A percentile compares a stretch with the other conserved stretches of the same genome.
These are phyloP conservation scores for Endomychus coccineus DNA, from an alignment of 2,888 invertebrate genomes.

Conservation along the genomic window DNA sequence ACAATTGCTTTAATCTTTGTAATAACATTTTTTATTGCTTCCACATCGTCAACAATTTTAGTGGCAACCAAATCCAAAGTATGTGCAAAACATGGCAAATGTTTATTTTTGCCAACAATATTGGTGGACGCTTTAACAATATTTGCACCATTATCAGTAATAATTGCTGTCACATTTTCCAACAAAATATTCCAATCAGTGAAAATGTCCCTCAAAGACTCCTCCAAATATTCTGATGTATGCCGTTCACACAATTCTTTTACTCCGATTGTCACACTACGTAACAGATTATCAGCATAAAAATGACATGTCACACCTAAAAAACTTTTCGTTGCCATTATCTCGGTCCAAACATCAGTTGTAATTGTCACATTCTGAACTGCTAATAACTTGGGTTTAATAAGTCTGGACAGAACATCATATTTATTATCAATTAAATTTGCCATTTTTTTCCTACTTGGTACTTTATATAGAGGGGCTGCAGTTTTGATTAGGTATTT, in stretches of 20 bases:
- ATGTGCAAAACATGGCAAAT: conserved; percentile 24
- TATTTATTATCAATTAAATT: conserved; percentile 17
- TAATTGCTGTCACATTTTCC: conserved; percentile 19
- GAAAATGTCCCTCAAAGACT: conserved; percentile 8
- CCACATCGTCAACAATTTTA: conserved; percentile 1
- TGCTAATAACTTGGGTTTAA: conserved; percentile 12
- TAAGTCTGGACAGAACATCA: conserved; percentile 2
- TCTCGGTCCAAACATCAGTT: conserved; percentile 23
- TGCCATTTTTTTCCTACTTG: conserved; percentile 14
- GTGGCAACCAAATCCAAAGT: conserved; percentile 2
- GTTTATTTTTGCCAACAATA: conserved; percentile 18
- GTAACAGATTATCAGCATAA: conserved; percentile 17
- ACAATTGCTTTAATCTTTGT: conserved; percentile 4
- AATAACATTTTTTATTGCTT: conserved; percentile 1
- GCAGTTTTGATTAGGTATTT: conserved; percentile 14
- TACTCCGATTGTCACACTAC: conserved; percentile 11
- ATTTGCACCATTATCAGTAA: conserved; percentile 22
- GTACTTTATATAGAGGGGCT: conserved; percentile 18
- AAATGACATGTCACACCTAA: too few relatives aligned
- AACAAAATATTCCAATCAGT: conserved; percentile 17
- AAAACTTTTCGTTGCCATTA: conserved; percentile 19
- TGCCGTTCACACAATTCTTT: conserved; percentile 9
- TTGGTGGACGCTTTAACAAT: conserved; percentile 19
- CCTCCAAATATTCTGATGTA: conserved; percentile 9
- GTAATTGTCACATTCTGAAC: conserved; percentile 14